Base-by-base conservation (phyloP, 2,888 invertebrate genomes). In the Cheilosia scutellata region DNA sequence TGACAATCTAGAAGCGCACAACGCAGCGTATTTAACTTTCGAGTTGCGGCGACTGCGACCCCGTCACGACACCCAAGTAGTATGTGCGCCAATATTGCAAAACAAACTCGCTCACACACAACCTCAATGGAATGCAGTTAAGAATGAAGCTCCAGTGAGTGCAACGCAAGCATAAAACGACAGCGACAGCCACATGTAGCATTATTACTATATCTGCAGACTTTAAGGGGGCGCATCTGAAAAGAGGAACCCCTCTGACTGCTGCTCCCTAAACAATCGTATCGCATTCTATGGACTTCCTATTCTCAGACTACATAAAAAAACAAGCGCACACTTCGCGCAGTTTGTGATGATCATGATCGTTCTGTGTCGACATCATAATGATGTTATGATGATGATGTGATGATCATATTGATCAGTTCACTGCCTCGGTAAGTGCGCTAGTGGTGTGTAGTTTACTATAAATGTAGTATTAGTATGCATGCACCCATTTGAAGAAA, bases 91-190 rank as follows among this genome's bases (percentile, higher is more conserved):
- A 72, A 68, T 78, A 74, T 80, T 70, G 75, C 70, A 80, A 80
- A 80, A 80, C 75, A 84, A 84, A 75, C 72, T 37, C 37, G 4
- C 72, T 60, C 72, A 37, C 51, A 80, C 70, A 84, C 70, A 75
- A 70, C 49, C 44, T 58, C 65, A 42, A 75, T 70, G 80, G 84
- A 84, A 84, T 84, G 84, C 75, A 80, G 75, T 80, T 71, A 80
- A 80, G 84, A 70, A 65, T 70, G 79, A 79, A 79, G 53, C 75
- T 70, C 63, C 79, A 71, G 65, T 53, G 60, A 72, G 53, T 80
- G 70, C 84, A 80, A 71, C 42, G 84, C 58, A 65, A 84, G 75
- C 80, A 80, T 76, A 71, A 80, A 63, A 80, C 70, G 37, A 63
- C 55, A 55, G 53, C 63, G 37, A 63, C 55, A 55, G 53, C 63